These are phyloP conservation scores for Gallinago paraguaiae DNA, from an alignment of 2,113 vertebrate species.

Conservation along the genomic window DNA sequence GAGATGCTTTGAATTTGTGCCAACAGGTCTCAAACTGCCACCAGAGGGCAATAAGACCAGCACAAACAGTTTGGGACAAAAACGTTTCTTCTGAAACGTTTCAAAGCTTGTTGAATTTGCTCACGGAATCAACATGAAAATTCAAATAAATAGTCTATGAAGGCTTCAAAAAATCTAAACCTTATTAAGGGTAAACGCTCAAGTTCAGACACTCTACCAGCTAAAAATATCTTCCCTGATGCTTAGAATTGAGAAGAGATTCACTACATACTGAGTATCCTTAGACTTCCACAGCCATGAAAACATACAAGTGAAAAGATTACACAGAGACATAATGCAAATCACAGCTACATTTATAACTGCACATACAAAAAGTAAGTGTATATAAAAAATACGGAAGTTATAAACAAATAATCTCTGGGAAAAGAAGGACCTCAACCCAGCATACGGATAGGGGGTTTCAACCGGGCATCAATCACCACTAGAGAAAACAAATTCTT, in stretches of 20 bases:
- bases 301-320: not conserved
- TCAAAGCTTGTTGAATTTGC: not conserved
- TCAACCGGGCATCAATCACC: not conserved
- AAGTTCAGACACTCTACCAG: not conserved
- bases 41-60: conserved; percentile 6
- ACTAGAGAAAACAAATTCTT: not conserved
- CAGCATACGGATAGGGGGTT: not conserved
- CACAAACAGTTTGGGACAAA: not conserved
- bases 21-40: not conserved
- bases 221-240: not conserved
- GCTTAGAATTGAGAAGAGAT: not conserved
- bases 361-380: not conserved
- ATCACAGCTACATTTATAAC: not conserved
- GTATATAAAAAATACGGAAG: not conserved
- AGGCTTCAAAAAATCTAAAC: not conserved
- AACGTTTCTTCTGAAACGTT: not conserved
- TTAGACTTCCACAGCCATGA: not conserved
- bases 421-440: not conserved
- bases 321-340: not conserved
- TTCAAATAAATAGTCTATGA: not conserved
- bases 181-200: not conserved
- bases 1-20: not conserved
- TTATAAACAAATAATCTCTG: not conserved
- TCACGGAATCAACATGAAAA: not conserved
- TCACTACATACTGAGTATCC: not conserved